A percentile compares a stretch with the other conserved stretches of the same genome.
Evolutionary conservation across 2,113 vertebrate genomes (phyloP).

Genomic region (Apeltes quadracus): DNA sequence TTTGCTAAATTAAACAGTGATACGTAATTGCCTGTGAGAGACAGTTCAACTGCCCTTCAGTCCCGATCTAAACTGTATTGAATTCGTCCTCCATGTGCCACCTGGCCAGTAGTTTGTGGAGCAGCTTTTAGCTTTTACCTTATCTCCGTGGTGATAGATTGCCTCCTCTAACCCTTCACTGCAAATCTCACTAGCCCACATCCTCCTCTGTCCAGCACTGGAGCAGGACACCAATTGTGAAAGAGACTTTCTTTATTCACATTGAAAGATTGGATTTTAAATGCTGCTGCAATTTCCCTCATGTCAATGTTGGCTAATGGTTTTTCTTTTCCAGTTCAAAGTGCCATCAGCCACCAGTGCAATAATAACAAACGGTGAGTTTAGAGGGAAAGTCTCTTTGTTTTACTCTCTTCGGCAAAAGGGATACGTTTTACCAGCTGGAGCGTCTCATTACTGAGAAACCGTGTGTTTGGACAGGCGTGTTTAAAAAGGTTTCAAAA

Average conservation of each 20-base stretch:
- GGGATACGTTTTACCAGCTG: not conserved
- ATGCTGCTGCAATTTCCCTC: not conserved
- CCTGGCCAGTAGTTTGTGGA: conserved; percentile 22
- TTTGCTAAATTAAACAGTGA: not conserved
- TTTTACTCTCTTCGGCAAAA: not conserved
- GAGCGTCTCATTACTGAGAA: not conserved
- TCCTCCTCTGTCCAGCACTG: conserved; percentile 22
- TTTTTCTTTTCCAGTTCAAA: conserved; percentile 76
- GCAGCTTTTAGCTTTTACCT: conserved; percentile 32
- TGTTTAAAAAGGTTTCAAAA: conserved; percentile 3
- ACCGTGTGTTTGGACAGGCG: not conserved
- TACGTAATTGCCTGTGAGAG: not conserved
- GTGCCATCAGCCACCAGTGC: conserved; percentile 82
- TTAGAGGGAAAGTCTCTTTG: not conserved
- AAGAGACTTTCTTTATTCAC: conserved; percentile 20
- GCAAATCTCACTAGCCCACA: conserved; percentile 46
- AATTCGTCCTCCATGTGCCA: not conserved
- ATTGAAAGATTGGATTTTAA: not conserved
- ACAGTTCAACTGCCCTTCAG: not conserved
- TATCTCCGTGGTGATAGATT: conserved; percentile 51
- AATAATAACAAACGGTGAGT: conserved; percentile 84
- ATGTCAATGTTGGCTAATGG: conserved; percentile 3
- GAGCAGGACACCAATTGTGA: conserved; percentile 49
- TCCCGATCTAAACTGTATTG: conserved; percentile 7
- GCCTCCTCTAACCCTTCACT: conserved; percentile 23